Conservation (phyloP, 2,797 vertebrate species). For the Danio choprae region DNA sequence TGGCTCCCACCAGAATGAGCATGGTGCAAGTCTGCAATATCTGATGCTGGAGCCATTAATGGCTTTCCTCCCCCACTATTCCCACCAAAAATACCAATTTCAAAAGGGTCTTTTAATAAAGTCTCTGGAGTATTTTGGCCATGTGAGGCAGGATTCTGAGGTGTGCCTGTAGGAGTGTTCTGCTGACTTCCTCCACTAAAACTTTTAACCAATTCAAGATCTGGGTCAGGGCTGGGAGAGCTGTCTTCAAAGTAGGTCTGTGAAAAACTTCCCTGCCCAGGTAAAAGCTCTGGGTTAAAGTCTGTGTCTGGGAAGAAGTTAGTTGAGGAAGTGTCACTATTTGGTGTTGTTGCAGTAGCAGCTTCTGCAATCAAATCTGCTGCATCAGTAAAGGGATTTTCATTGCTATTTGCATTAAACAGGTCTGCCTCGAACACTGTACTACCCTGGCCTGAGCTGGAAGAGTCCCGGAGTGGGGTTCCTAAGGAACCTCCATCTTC, state of each 20-base stretch:
- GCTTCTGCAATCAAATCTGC: constrained; percentile 94
- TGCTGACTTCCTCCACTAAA: constrained; percentile 87
- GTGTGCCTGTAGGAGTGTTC: constrained; percentile 85
- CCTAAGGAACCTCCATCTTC: constrained; percentile 84
- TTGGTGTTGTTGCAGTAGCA: constrained; percentile 89
- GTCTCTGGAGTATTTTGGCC: constrained; percentile 81
- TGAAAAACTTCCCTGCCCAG: constrained; percentile 86
- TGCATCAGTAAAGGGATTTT: constrained; percentile 94
- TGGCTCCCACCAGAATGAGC: constrained; percentile 84
- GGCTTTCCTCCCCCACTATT: constrained; percentile 83
- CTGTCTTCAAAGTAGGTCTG: constrained; percentile 94
- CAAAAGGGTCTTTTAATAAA: constrained; percentile 87
- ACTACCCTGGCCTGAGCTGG: constrained; percentile 95
- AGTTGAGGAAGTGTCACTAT: constrained; percentile 93
- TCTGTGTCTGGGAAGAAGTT: constrained; percentile 95
- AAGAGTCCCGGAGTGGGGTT: constrained; percentile 95
- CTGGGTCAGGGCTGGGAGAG: constrained; percentile 93
- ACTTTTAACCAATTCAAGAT: constrained; percentile 92
- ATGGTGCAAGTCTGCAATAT: constrained; percentile 84
- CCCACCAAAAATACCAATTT: constrained; percentile 90
- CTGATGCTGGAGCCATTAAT: constrained; percentile 78
- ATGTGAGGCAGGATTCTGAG: constrained; percentile 80
- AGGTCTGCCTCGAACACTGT: constrained; percentile 94
- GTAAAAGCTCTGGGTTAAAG: constrained; percentile 93
- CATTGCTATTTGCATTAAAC: constrained; percentile 91